Base-by-base conservation (phyloP, 2,113 vertebrate genomes). In the Clarias macrocephalus region DNA sequence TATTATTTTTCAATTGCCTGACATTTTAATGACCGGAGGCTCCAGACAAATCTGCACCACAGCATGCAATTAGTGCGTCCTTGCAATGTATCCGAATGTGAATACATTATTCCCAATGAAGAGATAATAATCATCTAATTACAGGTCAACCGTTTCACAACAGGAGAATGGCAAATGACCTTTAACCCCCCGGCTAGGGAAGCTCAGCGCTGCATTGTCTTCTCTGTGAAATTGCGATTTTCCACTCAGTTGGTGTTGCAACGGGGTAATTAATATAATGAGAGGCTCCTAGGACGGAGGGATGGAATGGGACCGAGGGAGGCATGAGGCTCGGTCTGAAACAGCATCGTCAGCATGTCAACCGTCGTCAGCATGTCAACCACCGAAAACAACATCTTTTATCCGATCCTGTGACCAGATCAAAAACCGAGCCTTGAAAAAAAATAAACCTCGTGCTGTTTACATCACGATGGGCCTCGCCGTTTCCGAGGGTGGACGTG, bases 191-290 rank as follows among this genome's bases (percentile, higher is more conserved):
- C 18, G 54, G 21, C 73, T n/a, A 87, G 37, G 16, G 52, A 48
- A 60, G 28, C 52, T 59, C 28, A 70, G 80, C 84, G 75, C 88
- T 77, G 70, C 77, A 42, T 73, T 59, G 85, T 82, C 59, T 63
- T 66, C 21, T 62, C 68, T 85, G 88, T 85, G 87, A 89, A 90
- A 88, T 86, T 80, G 76, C 60, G 23, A 81, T 90, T 89, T 88
- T 85, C 76, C 65, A 57, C 80, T 83, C 75, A 21, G 85, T 87
- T 86, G 84, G 80, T 83, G 83, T 76, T 15, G 57, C 82, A 48
- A 15, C 77, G 83, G 59, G 60, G 84, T 85, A 90, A 88, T 77
- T 89, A 84, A 87, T 89, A 66, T 90, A 89, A 90, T 82, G 52
- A 87, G 84, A 48, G 81, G 84, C 80, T 72, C 30, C 73, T 82